phyloP scores from a whole-genome alignment of 2,797 vertebrate species.

The Urocyon cinereoargenteus region DNA sequence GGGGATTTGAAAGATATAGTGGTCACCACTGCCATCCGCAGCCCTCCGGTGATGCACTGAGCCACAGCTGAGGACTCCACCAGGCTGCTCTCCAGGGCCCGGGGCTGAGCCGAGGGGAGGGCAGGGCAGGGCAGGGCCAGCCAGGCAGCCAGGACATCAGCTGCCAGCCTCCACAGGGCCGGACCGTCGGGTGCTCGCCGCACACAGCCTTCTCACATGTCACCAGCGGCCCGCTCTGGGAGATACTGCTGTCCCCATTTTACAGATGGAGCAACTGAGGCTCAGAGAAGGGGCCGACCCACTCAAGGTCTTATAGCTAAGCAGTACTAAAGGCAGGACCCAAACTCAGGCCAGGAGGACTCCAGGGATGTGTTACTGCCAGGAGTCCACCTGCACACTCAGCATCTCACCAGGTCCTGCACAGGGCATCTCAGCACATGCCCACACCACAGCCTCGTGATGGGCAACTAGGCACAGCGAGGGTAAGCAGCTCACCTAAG shows the following conservation, averaged over 20 bases:
- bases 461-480: not conserved
- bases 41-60: not conserved
- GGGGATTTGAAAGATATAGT: not conserved
- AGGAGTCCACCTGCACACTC: not conserved
- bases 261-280: not conserved
- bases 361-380: fast-evolving
- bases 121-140: not conserved
- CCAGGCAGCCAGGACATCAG: not conserved
- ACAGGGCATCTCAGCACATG: not conserved
- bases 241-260: not conserved
- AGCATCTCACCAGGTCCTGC: not conserved
- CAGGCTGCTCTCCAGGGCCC: not conserved
- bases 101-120: not conserved
- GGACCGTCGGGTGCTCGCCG: not conserved
- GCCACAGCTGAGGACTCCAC: not conserved
- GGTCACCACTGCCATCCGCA: not conserved
- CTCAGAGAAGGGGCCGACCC: not conserved
- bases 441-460: not conserved
- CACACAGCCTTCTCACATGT: not conserved
- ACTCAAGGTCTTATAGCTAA: not conserved
- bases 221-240: not conserved
- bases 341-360: not conserved
- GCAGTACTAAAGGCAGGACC: not conserved
- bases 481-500: not conserved
- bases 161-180: not conserved